These are phyloP conservation scores for Monochamus alternatus DNA, from an alignment of 2,888 invertebrate genomes.

Conservation along the genomic window DNA sequence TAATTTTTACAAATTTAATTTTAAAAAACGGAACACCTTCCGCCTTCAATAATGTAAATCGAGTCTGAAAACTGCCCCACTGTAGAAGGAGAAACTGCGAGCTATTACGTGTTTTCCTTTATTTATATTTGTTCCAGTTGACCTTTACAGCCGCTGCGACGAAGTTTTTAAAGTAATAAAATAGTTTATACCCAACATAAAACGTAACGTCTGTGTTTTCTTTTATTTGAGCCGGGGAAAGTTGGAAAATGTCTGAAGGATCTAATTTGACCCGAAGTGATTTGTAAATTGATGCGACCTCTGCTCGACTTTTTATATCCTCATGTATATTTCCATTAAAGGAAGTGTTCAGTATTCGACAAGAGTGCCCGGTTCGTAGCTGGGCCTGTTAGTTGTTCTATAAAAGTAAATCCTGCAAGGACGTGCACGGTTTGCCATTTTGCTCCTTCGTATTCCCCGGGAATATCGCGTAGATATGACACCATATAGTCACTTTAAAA, in stretches of 20 bases:
- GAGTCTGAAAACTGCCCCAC: too few species aligned
- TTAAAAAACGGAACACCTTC: too few species aligned
- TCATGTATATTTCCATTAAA: conserved; percentile 70
- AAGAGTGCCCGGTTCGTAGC: conserved; percentile 64
- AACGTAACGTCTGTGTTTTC: conserved; percentile 27
- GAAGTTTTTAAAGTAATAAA: conserved; percentile 22
- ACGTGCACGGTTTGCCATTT: conserved; percentile 66
- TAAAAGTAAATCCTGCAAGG: conserved; percentile 68
- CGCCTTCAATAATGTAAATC: too few species aligned
- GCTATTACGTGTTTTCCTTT: background rate
- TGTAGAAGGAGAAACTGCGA: background rate
- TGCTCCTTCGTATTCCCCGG: conserved; percentile 63
- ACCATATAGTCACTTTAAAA: conserved; percentile 63
- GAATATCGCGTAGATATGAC: conserved; percentile 59
- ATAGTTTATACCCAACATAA: conserved; percentile 23
- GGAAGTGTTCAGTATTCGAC: conserved; percentile 67
- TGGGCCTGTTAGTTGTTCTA: conserved; percentile 69
- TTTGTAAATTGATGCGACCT: conserved; percentile 62
- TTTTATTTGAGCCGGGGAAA: conserved; percentile 32
- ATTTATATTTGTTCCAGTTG: background rate
- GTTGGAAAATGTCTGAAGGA: conserved; percentile 47
- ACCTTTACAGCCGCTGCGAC: conserved; percentile 1
- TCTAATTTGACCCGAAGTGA: conserved; percentile 59
- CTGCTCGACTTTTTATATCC: conserved; percentile 64
- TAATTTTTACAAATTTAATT: too few species aligned